Conservation (phyloP, 2,888 invertebrate genomes). For the Sipha maydis region DNA sequence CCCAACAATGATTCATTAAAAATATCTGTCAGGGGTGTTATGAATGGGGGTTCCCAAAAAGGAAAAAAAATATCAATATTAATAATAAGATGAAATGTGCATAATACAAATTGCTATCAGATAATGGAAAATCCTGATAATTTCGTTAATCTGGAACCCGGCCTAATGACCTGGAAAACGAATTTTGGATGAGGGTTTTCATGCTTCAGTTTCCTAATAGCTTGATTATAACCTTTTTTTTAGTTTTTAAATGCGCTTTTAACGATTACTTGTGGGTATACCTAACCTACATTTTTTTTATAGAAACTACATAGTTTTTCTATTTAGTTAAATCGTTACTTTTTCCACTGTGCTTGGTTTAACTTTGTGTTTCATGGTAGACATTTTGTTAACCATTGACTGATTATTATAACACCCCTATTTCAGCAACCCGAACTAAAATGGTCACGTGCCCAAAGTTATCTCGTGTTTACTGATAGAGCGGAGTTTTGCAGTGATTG, state of each 20-base stretch:
- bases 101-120: constrained; percentile 26
- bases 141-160: constrained; percentile 24
- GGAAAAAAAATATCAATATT: not conserved
- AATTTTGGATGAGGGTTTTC: constrained; percentile 12
- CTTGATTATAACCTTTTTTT: not conserved
- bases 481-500: constrained; percentile 33
- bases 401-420: not conserved
- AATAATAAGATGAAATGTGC: not conserved
- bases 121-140: constrained; percentile 32
- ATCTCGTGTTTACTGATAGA: constrained; percentile 39
- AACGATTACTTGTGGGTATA: not conserved
- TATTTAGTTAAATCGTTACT: not conserved
- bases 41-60: constrained; percentile 33
- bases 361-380: not conserved
- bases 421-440: constrained; percentile 16
- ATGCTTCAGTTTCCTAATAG: not conserved
- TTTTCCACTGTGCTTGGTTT: not conserved
- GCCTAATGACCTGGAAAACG: constrained; percentile 50
- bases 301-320: not conserved
- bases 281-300: no score
- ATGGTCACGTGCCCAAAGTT: constrained; percentile 48
- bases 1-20: constrained; percentile 50
- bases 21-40: constrained; percentile 18
- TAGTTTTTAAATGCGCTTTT: constrained; percentile 10
- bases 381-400: constrained; percentile 37